Base-by-base conservation (phyloP, 1,140 invertebrate genomes). In the Colletes gigas region DNA sequence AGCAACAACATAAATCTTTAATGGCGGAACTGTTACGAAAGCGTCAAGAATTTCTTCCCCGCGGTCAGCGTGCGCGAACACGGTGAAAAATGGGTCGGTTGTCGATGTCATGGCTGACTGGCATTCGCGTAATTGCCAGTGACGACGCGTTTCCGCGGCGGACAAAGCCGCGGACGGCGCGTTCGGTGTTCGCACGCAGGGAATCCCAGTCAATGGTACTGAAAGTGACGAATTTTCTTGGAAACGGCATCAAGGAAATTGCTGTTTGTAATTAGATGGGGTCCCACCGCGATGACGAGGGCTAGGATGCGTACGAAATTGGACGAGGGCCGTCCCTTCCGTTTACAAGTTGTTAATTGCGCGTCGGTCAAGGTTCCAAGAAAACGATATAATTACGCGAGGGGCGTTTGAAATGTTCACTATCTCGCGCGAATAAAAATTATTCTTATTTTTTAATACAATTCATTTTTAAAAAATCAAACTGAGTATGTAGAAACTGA, bases 91-190 rank as follows among this genome's bases (percentile, higher is more conserved):
- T 83, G 50, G 77, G 69, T 86, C 84, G 81, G 15, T 44, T 30
- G 70, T 82, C 71, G 71, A 59, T 82, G 80, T 86, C 76, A 83
- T 52, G 81, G 85, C 69, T 86, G 81, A 86, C 72, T 76, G 84
- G 60, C 65, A 71, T 74, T 60, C 65, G 19, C 76, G 69, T 87
- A 87, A 87, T 87, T 87, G 79, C 59, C 63, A 60, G 14, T 83
- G 84, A 86, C 81, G 69, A 86, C 68, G 68, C 81, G 69, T 83
- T 87, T 87, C 85, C 85, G 85, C 39, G 39, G 39, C 57, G 75
- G 54, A 79, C 84, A 73, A 85, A 86, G 67, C 59, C 3, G 9
- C 21, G 1, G 21, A 12, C 60, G n/a, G 19, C 30, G 30, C 60
- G 47, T 52, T 79, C 55, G 44, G 4, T 12, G 60, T 57, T 65